Evolutionary conservation across 2,888 invertebrate species (phyloP), one percentile per base, ranked within the genome.

Genomic region (Ochropleura leucogaster): DNA sequence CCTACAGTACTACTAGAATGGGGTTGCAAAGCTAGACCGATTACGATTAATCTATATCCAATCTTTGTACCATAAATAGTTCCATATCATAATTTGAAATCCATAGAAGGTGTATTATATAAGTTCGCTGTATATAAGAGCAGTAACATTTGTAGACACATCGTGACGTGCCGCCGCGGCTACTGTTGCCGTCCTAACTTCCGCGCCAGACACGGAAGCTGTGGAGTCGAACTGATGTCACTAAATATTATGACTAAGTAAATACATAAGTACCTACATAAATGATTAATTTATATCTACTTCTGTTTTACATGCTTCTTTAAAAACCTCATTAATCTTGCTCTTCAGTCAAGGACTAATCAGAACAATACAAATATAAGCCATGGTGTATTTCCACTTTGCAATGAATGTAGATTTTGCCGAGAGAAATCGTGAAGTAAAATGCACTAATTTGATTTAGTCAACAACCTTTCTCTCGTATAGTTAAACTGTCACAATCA

Each of bases 131-230:
- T 78, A 57, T 30, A 64, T 79, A 82, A 55, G 72, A 46, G 64
- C 75, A 14, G 76, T 65, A 64, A 80, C 76, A 84, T 74, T 74
- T 60, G 81, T 71, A 64, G 75, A 42, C 44, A 67, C 63, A 62
- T 65, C 70, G 68, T 40, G 79, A 57, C 49, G 68, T 65, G 59
- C 62, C 57, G 80, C 74, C 66, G 57, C 60, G 66, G 74, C 57
- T n/a, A 49, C 81, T 64, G 67, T 10, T 40, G 5, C 40, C 68
- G 47, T 65, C 44, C 76, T 74, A 74, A 77, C 71, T 75, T 66
- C 73, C 68, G 59, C 78, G 77, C 68, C 53, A 51, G 53, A 70
- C 77, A 83, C n/a, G 0, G 9, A 0, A 14, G 0, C 18, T 18
- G 51, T 85, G 49, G 85, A 85, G 72, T 40, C 74, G 70, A 44